A percentile compares a stretch with the other conserved stretches of the same genome.
Evolutionary conservation across 2,888 invertebrate genomes (phyloP).

Genomic region (Macrosiphum euphorbiae): DNA sequence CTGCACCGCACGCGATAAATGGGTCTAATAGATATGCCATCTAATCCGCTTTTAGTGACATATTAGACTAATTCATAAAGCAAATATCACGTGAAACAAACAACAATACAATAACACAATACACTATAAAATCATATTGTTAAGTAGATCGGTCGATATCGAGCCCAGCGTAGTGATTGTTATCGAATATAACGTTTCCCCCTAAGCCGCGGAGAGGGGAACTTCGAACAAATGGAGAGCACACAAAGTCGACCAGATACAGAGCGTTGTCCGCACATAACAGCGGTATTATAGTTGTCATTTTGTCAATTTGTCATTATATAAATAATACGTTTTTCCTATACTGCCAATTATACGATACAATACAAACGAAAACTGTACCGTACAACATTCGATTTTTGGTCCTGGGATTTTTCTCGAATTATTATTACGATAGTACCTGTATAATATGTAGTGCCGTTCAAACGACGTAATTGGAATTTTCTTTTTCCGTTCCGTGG

Average conservation of each 20-base stretch:
- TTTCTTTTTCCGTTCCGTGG: neutral
- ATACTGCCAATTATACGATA: neutral
- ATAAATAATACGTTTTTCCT: neutral
- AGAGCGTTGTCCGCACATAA: neutral
- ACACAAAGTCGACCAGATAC: neutral
- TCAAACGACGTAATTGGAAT: neutral
- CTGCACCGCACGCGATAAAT: neutral
- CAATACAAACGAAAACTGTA: neutral
- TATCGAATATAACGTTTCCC: neutral
- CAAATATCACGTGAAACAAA: neutral
- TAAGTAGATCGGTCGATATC: slow-evolving; percentile 7
- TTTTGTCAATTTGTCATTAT: neutral
- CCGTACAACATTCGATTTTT: neutral
- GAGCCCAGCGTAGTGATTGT: neutral
- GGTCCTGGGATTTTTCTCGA: neutral
- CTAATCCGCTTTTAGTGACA: slow-evolving; percentile 45
- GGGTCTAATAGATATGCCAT: neutral
- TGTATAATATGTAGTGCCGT: neutral
- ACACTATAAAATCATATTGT: neutral
- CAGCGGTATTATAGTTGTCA: neutral
- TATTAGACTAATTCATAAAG: slow-evolving; percentile 34
- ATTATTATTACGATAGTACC: neutral
- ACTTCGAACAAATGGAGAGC: neutral
- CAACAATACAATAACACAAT: neutral
- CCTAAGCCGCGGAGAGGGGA: neutral